Base-by-base conservation (phyloP, 2,113 vertebrate species). In the Sander lucioperca region DNA sequence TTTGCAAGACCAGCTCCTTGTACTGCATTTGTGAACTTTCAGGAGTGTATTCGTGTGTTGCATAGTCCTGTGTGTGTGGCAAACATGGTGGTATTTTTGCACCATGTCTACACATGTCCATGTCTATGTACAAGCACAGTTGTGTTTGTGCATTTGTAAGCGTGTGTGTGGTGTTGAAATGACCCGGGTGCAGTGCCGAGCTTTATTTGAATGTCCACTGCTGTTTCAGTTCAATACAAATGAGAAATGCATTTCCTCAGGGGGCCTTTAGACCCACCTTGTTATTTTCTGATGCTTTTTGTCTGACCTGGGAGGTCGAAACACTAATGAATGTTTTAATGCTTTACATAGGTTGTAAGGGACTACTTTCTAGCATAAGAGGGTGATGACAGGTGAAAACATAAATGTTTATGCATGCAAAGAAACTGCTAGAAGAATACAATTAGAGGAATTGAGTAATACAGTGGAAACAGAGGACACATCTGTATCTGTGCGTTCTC, bases 401-500 rank as follows among this genome's bases (percentile, higher is more conserved):
- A 61, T 65, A 23, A 70, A 62, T 30, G 30, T 59, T 67, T 68
- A 16, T 65, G 57, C 43, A 57, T 25, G 62, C 53, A 39, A 18
- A 54, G 73, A 43, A 16, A 43, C 59, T 18, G 18, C 30, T 50
- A 7, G 9, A 58, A 48, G 68, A 62, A 76, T 50, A 50, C 19
- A 71, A 59, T 63, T 51, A 48, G 63, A 47, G 30, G 27, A 66
- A 43, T 25, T 30, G n/a, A 77, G 33, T 16, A 36, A 70, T 65
- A 74, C 56, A 65, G 13, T 27, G 4, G 8, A 71, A 19, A 66
- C 21, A 9, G 63, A 56, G 27, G 43, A 64, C 51, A 81, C 76
- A 59, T 89, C 62, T 81, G 78, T 79, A 69, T 84, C 47, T 79
- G 43, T 72, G 72, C 15, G 19, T 79, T 88, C 16, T 30, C 58